Evolutionary conservation across 2,888 invertebrate species (phyloP), one percentile per base, ranked within the genome.

Genomic region (Boloria selene): DNA sequence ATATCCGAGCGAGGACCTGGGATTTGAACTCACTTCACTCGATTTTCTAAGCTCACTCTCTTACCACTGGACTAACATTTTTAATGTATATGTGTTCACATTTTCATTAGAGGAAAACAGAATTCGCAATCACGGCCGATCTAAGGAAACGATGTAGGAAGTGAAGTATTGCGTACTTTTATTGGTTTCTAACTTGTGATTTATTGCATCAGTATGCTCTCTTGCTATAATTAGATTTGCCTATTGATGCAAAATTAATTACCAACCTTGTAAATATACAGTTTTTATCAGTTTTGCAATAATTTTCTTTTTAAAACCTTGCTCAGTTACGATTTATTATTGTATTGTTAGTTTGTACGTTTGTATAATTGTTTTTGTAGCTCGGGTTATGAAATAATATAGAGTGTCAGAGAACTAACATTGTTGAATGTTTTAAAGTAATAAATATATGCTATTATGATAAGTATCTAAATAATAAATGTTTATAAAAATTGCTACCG

Each of bases 91-190:
- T 10, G 31, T 2, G 31, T 38, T 38, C 10, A 38, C 1, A 38
- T 59, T 49, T 47, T 26, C 16, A 18, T 16, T 13, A 60, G 50
- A 60, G 60, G 49, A 50, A 60, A 60, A 60, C 60, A 54, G 53
- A 45, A 54, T 22, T 63, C 22, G 16, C n/a, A 47, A 38, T 50
- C 55, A 63, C 10, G 55, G 55, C 5, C 62, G 18, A 13, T 22
- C 17, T 16, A n/a, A 63, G 62, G 62, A 63, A 55, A 55, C 16
- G n/a, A 18, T 14, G 45, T 50, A 50, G 62, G 54, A 62, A 62
- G 54, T 54, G 14, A 17, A 13, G 13, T 22, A 45, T 13, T 14
- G 45, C 17, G 22, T 54, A 2, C 16, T 54, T n/a, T 38, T 55
- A 63, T 55, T 22, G 62, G 55, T 55, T 55, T 55, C 13, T 16